Evolutionary conservation across 2,797 vertebrate genomes (phyloP).

Genomic region (Lindbergichthys nudifrons): DNA sequence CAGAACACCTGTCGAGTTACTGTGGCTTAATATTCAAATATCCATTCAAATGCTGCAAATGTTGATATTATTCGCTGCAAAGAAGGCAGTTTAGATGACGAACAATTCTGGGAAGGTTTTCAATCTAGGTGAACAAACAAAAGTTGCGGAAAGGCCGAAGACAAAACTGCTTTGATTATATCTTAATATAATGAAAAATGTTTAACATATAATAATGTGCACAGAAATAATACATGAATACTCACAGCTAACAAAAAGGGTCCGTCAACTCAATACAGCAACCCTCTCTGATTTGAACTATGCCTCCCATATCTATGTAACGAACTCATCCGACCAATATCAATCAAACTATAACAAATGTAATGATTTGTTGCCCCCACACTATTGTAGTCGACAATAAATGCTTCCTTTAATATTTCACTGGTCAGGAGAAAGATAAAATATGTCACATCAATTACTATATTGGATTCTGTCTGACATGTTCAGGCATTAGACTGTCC

Average conservation of each 20-base stretch:
- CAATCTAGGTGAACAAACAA: background rate
- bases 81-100: background rate
- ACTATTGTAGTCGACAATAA: background rate
- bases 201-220: no score
- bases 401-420: slow-evolving; percentile 3
- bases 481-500: slow-evolving; percentile 1
- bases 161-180: background rate
- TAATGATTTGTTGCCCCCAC: no score
- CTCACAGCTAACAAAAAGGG: no score
- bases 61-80: background rate
- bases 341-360: no score
- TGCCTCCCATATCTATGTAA: no score
- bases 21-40: slow-evolving; percentile 21
- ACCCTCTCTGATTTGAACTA: no score
- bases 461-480: background rate
- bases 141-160: background rate
- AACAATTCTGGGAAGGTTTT: slow-evolving; percentile 3
- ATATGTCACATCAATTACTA: background rate
- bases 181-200: no score
- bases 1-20: slow-evolving; percentile 53
- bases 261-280: no score
- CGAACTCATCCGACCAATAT: no score
- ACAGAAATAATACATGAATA: no score
- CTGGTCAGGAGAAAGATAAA: background rate
- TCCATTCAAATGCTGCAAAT: background rate